phyloP scores from a whole-genome alignment of 2,888 invertebrate genomes.

The Platycheirus albimanus region DNA sequence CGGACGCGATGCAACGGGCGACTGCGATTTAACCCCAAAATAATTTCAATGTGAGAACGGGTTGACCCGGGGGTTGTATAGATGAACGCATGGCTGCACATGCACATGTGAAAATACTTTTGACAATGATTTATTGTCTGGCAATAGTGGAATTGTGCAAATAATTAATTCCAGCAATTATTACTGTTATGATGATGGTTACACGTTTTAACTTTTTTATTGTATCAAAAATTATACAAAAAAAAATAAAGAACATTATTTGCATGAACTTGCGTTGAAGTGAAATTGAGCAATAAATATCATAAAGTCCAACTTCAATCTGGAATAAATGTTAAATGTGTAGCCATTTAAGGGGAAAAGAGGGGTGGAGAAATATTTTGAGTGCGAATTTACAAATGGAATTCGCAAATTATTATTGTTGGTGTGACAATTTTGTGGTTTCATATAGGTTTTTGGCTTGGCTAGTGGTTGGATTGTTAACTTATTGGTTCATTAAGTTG shows the following conservation, averaged over 20 bases:
- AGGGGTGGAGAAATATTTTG: too few species aligned
- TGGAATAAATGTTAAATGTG: too few species aligned
- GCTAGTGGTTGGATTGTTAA: too few species aligned
- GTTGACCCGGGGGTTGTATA: background rate
- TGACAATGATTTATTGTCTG: constrained; percentile 71
- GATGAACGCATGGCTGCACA: constrained; percentile 47
- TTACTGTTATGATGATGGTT: constrained; percentile 75
- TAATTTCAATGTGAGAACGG: background rate
- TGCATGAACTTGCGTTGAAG: constrained; percentile 29
- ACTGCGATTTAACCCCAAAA: constrained; percentile 27
- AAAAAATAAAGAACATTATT: constrained; percentile 6
- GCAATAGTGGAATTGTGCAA: constrained; percentile 76
- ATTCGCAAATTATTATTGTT: too few species aligned
- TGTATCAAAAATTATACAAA: background rate
- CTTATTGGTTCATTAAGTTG: too few species aligned
- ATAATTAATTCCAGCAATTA: constrained; percentile 78
- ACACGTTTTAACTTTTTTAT: constrained; percentile 51
- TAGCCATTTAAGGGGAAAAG: too few species aligned
- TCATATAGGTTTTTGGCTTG: too few species aligned
- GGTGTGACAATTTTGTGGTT: too few species aligned
- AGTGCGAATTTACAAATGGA: too few species aligned
- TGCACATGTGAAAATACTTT: constrained; percentile 62
- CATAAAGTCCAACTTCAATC: constrained; percentile 20
- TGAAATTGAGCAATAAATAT: constrained; percentile 71
- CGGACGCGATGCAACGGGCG: constrained; percentile 1